Evolutionary conservation across 37 sponge, comb jelly and placozoan genomes (phyloP).

Genomic region (Dysidea cf. avara): DNA sequence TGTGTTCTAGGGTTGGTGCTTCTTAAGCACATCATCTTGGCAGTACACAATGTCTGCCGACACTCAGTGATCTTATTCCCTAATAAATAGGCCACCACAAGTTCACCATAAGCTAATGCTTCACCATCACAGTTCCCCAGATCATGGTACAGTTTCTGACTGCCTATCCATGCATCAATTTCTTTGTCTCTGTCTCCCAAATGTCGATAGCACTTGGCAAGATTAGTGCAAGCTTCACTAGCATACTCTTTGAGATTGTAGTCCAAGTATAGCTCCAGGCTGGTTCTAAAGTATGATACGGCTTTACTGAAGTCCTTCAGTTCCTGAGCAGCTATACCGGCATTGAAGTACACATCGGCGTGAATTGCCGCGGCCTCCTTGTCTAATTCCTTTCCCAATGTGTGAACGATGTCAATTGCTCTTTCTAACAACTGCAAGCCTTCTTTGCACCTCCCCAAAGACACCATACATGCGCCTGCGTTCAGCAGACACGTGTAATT

Average conservation of each 20-base stretch:
- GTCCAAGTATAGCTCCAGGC: constrained; percentile 40
- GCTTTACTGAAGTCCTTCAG: constrained; percentile 43
- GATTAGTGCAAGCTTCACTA: constrained; percentile 21
- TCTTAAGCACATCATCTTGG: constrained; percentile 38
- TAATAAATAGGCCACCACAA: constrained; percentile 43
- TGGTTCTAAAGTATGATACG: constrained; percentile 1
- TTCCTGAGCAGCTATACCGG: constrained; percentile 36
- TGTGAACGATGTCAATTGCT: constrained; percentile 29
- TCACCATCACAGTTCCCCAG: constrained; percentile 33
- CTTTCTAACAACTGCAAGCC: constrained; percentile 39
- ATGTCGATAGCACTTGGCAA: constrained; percentile 42
- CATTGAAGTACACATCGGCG: constrained; percentile 56
- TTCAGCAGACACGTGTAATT: constrained; percentile 59
- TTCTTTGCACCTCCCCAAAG: constrained; percentile 40
- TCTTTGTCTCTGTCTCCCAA: constrained; percentile 28
- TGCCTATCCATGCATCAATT: constrained; percentile 27
- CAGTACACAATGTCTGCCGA: constrained; percentile 47
- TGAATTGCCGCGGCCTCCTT: background rate
- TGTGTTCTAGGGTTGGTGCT: background rate
- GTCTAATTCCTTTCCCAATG: background rate
- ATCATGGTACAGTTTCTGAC: constrained; percentile 48
- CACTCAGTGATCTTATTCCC: constrained; percentile 32
- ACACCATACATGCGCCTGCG: constrained; percentile 60
- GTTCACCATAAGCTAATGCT: constrained; percentile 41
- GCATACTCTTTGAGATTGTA: constrained; percentile 14